Evolutionary conservation across 2,113 vertebrate species (phyloP), one percentile per base, ranked within the genome.

Genomic region (Plecotus auritus): DNA sequence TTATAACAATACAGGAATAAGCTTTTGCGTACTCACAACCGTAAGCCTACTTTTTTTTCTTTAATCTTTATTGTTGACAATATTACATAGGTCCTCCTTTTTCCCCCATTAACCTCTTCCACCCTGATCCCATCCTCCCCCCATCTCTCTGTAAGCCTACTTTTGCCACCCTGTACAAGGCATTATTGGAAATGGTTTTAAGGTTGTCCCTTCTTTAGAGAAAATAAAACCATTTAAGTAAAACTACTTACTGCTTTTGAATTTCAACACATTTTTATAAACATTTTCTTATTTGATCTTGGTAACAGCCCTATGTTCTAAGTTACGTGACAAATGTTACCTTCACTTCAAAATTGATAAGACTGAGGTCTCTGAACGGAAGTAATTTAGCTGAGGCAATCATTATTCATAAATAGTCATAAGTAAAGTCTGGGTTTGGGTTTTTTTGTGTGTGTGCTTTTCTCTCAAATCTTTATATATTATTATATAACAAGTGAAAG

Each of bases 271-370:
- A 80, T 61, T 42, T 84, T 69, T 80, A 45, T 84, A 56, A 90
- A 64, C 80, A 77, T 84, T 59, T 54, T 91, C 20, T 59, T 51
- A 42, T 59, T 74, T 80, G 61, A 88, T 78, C 47, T 88, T 90
- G 42, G 28, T 70, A 83, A 12, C 69, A 88, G 11, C 6, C 17
- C 32, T 85, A 1, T 86, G 61, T 85, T 20, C 56, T 92, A 18
- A 56, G 13, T 82, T 78, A 22, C 64, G 18, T 51, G 17, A 81
- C 37, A 85, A 9, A 37, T 76, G 13, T 37, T 89, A 37, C 26
- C 8, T 66, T 92, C 45, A 78, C 74, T 96, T 95, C 73, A 94
- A 82, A 88, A 66, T 47, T 76, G n/a, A 28, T 84, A 32, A 87
- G 85, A 90, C 26, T 87, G 10, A 37, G 35, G 7, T 86, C 72